phyloP scores from a whole-genome alignment of 2,113 vertebrate species.

The Phylloscopus trochilus region DNA sequence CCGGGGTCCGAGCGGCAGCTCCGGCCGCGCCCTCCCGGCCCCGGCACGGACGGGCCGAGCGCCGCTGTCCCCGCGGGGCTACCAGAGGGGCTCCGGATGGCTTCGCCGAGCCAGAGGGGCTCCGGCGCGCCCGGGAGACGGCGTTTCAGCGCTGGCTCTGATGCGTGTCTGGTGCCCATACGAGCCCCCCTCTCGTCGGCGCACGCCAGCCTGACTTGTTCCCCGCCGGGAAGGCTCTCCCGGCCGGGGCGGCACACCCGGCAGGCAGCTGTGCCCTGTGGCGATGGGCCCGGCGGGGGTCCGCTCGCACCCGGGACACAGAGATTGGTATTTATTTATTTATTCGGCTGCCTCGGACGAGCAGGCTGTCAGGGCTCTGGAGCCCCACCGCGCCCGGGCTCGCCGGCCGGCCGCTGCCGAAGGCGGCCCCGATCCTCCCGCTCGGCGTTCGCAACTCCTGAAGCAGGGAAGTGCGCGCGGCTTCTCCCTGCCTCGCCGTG shows the following conservation, averaged over 20 bases:
- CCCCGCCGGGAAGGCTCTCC: neutral
- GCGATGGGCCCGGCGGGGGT: neutral
- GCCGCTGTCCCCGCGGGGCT: neutral
- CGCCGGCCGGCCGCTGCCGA: neutral
- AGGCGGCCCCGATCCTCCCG: neutral
- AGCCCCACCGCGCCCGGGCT: neutral
- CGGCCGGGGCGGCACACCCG: neutral
- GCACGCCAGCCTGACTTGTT: neutral
- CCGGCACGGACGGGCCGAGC: neutral
- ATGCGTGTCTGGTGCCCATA: neutral
- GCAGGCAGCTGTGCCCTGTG: neutral
- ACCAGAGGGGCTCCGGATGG: neutral
- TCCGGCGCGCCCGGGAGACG: neutral
- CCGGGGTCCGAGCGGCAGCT: neutral
- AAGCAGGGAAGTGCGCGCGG: neutral
- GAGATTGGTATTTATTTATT: neutral
- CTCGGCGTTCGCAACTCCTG: constrained; percentile 66
- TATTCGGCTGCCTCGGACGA: neutral
- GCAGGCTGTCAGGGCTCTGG: neutral
- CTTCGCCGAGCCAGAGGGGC: neutral
- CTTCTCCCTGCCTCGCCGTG: constrained; percentile 35
- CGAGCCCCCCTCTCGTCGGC: neutral
- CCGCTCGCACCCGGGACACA: neutral
- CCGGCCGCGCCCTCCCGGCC: neutral
- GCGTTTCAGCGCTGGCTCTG: neutral